These are phyloP conservation scores for Gasteruption jaculator DNA, from an alignment of 2,888 invertebrate species.

Conservation along the genomic window DNA sequence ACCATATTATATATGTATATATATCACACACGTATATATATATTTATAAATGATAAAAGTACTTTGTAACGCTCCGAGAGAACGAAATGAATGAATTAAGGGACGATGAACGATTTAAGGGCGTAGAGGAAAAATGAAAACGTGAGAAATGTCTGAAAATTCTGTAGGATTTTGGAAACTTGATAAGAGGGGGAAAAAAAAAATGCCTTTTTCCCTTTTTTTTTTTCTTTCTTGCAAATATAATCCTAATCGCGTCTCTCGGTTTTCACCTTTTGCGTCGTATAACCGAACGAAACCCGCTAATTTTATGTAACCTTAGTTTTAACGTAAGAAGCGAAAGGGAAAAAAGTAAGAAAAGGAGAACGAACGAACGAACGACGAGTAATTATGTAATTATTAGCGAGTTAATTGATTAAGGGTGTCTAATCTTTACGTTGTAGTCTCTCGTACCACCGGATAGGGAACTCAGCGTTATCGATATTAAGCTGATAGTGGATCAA, in stretches of 20 bases:
- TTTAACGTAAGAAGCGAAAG: no score
- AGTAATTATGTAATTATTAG: slow-evolving; percentile 34
- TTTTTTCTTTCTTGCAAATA: no score
- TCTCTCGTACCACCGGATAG: slow-evolving; percentile 19
- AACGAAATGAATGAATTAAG: no score
- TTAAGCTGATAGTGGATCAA: no score
- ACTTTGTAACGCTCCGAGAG: slow-evolving; percentile 33
- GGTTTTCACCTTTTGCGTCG: no score
- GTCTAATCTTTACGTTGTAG: slow-evolving; percentile 28
- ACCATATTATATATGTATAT: slow-evolving; percentile 35
- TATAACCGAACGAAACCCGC: no score
- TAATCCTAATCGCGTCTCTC: no score
- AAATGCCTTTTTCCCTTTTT: no score
- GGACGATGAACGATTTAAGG: no score
- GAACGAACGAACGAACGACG: slow-evolving; percentile 20
- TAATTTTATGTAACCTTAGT: no score
- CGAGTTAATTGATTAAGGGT: slow-evolving; percentile 33
- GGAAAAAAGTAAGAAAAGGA: slow-evolving; percentile 5
- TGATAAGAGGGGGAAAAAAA: slow-evolving; percentile 1
- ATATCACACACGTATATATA: slow-evolving; percentile 30
- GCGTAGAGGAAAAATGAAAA: no score
- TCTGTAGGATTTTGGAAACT: slow-evolving; percentile 9
- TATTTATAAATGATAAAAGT: slow-evolving; percentile 38
- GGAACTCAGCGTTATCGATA: slow-evolving; percentile 22
- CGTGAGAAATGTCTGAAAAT: no score